A percentile compares a stretch with the other conserved stretches of the same genome.
Evolutionary conservation across 2,113 vertebrate genomes (phyloP).

Genomic region (Eleginops maclovinus): DNA sequence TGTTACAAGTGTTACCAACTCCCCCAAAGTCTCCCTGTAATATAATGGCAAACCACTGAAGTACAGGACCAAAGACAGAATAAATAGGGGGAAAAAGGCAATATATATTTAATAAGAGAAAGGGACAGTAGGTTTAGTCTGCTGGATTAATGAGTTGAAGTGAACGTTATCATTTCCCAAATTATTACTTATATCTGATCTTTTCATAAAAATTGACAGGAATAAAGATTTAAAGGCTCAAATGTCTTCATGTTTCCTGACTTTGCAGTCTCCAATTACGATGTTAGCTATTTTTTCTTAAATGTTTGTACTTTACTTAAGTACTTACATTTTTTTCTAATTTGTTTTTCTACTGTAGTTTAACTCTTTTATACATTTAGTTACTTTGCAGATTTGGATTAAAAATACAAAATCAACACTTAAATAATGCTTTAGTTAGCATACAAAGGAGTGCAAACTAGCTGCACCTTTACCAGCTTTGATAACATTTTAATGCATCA

Average conservation of each 20-base stretch:
- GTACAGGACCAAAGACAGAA: background rate
- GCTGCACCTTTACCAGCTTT: too few species aligned
- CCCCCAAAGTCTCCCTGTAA: background rate
- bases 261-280: background rate
- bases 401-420: too few species aligned
- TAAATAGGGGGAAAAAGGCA: background rate
- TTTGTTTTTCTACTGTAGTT: too few species aligned
- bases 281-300: background rate
- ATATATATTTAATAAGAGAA: background rate
- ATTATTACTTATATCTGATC: background rate
- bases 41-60: background rate
- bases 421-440: too few species aligned
- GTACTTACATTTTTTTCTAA: too few species aligned
- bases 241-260: background rate
- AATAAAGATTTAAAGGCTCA: background rate
- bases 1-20: background rate
- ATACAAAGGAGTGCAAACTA: too few species aligned
- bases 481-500: too few species aligned
- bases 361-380: too few species aligned
- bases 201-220: background rate
- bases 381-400: too few species aligned
- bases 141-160: background rate
- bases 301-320: too few species aligned
- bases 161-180: background rate
- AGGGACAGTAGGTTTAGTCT: background rate